Base-by-base conservation (phyloP, 2,888 invertebrate species). In the Limnephilus marmoratus region DNA sequence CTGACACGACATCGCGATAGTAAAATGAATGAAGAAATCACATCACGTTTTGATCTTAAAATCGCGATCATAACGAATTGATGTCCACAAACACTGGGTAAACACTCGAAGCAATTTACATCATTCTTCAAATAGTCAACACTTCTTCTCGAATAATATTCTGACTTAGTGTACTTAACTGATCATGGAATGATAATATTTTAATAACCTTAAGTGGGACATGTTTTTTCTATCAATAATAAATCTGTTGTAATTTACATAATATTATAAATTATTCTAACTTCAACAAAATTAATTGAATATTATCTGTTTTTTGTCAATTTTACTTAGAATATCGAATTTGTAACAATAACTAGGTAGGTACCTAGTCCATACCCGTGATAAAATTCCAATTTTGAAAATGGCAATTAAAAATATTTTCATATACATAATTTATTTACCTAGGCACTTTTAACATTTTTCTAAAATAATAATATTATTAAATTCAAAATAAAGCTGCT, bases 81-180 rank as follows among this genome's bases (percentile, higher is more conserved):
- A 88, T 88, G 68, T 88, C 88, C 34, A 88, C 88, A 88, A 68
- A 88, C 88, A 31, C 80, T 9, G n/a, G 11, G 31, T 68, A 88
- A 88, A 88, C 68, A 88, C 88, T 88, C 34, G 5, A 15, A 31
- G 88, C 86, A 88, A 88, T 88, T 88, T 88, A 88, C 88, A 88
- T 88, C 88, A 88, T 88, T 88, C 88, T 80, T 88, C 88, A 88
- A 87, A 87, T 49, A 88, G 31, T 53, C 81, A 90, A 81, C 68
- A 87, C 49, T 87, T 87, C 49, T 87, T 87, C 68, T 87, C 29
- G 29, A 90, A 90, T 90, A 90, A 90, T 90, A 90, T 90, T 90
- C 88, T 29, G 45, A 41, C 90, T 81, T 81, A 81, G 88, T 90
- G 90, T 90, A 49, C 81, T 81, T 81, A 90, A 90, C 88, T 9